Conservation (phyloP, 2,888 invertebrate species). For the Mesorhabditis spiculigera region DNA sequence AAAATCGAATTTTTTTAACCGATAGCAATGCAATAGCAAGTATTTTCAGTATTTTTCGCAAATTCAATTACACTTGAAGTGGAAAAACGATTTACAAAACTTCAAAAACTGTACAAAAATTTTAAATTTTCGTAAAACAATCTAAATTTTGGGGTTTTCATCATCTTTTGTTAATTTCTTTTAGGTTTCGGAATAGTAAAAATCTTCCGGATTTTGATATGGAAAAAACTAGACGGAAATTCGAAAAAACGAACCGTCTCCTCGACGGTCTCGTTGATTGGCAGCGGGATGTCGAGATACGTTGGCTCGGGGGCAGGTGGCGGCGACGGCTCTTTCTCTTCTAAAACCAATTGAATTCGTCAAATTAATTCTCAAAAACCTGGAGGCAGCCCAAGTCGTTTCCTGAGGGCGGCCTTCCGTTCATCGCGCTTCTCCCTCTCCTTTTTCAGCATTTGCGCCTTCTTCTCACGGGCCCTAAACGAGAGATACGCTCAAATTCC, state of each 20-base stretch:
- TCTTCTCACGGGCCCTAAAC: constrained; percentile 8
- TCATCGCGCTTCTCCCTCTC: background rate
- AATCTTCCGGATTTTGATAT: background rate
- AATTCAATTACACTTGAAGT: background rate
- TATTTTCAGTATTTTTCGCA: background rate
- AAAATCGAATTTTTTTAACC: too few relatives aligned
- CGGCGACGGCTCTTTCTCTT: constrained; percentile 18
- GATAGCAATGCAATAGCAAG: too few relatives aligned
- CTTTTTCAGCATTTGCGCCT: constrained; percentile 1
- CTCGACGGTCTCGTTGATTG: constrained; percentile 22
- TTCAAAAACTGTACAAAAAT: background rate
- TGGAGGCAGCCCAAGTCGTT: constrained; percentile 15
- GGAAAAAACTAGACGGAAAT: too few relatives aligned
- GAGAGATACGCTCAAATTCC: background rate
- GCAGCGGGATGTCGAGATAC: constrained; percentile 31
- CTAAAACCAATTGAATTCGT: constrained; percentile 15
- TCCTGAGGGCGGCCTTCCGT: constrained; percentile 7
- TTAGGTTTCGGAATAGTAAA: too few relatives aligned
- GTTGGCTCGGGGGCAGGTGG: constrained; percentile 18
- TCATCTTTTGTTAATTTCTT: background rate
- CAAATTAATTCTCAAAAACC: constrained; percentile 14
- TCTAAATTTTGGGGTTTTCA: too few relatives aligned
- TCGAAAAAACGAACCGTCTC: constrained; percentile 14
- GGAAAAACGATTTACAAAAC: background rate
- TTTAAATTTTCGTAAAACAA: background rate